Evolutionary conservation across 92 coral and sea anemone species (phyloP).

Genomic region (Epizoanthus rinbou): DNA sequence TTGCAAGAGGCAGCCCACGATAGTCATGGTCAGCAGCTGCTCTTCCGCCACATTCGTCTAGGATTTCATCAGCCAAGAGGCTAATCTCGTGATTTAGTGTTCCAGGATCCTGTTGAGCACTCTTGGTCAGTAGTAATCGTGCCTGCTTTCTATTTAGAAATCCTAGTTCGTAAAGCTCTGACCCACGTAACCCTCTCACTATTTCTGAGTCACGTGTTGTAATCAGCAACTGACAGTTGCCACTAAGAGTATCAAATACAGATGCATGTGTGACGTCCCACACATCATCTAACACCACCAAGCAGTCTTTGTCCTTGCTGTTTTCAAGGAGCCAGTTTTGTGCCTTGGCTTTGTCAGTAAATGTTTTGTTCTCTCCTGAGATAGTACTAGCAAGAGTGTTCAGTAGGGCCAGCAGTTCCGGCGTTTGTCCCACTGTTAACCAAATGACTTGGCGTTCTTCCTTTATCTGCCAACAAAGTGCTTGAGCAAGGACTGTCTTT

Average conservation of each 20-base stretch:
- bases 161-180: slow-evolving; percentile 59
- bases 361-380: slow-evolving; percentile 43
- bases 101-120: slow-evolving; percentile 40
- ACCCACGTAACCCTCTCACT: slow-evolving; percentile 61
- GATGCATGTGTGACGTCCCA: slow-evolving; percentile 68
- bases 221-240: slow-evolving; percentile 59
- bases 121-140: slow-evolving; percentile 48
- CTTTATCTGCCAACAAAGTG: slow-evolving; percentile 58
- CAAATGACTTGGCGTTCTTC: slow-evolving; percentile 64
- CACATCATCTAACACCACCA: slow-evolving; percentile 69
- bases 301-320: slow-evolving; percentile 45
- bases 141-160: slow-evolving; percentile 54
- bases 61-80: slow-evolving; percentile 43
- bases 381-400: slow-evolving; percentile 54
- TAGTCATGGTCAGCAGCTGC: slow-evolving; percentile 14
- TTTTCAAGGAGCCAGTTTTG: slow-evolving; percentile 59
- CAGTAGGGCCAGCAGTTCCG: slow-evolving; percentile 54
- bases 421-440: slow-evolving; percentile 65
- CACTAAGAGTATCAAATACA: slow-evolving; percentile 59
- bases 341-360: slow-evolving; percentile 50
- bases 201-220: slow-evolving; percentile 67
- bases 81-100: slow-evolving; percentile 39
- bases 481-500: slow-evolving; percentile 71
- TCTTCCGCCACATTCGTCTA: slow-evolving; percentile 56
- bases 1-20: slow-evolving; percentile 63